Percentiles rank a stretch among this genome's conserved stretches.
These are phyloP conservation scores for Nicator chloris DNA, from an alignment of 2,113 vertebrate species.

Conservation along the genomic window DNA sequence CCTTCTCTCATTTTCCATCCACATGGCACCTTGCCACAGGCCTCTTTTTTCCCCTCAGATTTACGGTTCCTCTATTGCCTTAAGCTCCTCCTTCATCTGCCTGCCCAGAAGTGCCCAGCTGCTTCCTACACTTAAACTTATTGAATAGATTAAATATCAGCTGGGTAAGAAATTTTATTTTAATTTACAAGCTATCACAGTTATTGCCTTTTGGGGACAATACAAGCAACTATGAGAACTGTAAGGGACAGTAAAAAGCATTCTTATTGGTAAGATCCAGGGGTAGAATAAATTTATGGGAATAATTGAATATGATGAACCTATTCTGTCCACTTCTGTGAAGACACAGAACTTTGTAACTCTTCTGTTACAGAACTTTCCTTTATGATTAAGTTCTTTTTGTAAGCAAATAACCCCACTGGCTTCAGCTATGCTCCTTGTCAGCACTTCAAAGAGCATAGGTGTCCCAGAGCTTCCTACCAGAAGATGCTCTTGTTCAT, in stretches of 20 bases:
- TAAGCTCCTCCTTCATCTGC: not conserved
- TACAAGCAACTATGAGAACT: not conserved
- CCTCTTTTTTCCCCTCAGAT: not conserved
- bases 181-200: not conserved
- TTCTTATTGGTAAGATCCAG: not conserved
- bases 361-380: no score
- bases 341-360: no score
- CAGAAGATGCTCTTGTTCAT: not conserved
- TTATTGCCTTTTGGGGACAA: not conserved
- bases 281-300: not conserved
- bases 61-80: not conserved
- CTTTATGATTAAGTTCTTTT: no score
- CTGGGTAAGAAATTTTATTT: not conserved
- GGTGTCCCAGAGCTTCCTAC: not conserved
- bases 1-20: not conserved
- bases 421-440: no score
- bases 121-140: not conserved
- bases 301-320: no score
- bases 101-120: not conserved
- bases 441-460: no score
- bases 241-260: not conserved
- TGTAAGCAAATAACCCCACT: no score
- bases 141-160: not conserved
- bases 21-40: not conserved
- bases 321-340: no score